Conservation (phyloP, 2,888 invertebrate genomes). For the Oeneis ivallda region DNA sequence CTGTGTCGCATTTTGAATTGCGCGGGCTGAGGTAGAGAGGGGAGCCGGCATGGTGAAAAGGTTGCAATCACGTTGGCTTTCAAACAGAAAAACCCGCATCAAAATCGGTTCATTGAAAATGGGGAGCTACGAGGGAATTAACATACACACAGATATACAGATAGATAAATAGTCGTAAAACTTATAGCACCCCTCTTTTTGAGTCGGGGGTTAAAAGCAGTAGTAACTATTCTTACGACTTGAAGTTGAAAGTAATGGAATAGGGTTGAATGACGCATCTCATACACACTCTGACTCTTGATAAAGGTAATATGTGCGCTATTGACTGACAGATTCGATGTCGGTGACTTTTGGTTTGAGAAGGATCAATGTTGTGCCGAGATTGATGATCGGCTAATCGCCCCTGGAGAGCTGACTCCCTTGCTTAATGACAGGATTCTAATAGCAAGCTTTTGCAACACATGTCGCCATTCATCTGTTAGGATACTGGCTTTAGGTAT, state of each 20-base stretch:
- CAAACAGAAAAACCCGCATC: too few species aligned
- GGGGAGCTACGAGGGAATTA: too few species aligned
- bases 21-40: too few species aligned
- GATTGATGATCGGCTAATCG: conserved; percentile 70
- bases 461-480: neutral
- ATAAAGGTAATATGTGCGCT: conserved; percentile 47
- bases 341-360: conserved; percentile 65
- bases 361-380: conserved; percentile 64
- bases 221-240: neutral
- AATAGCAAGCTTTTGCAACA: neutral
- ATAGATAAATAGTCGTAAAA: too few species aligned
- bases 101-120: too few species aligned
- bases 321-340: conserved; percentile 51
- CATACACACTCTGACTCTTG: conserved; percentile 44
- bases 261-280: conserved; percentile 21
- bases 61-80: too few species aligned
- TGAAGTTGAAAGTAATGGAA: neutral
- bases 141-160: too few species aligned
- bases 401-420: conserved; percentile 50
- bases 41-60: too few species aligned
- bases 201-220: too few species aligned
- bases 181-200: too few species aligned
- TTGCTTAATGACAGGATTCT: conserved; percentile 47
- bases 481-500: too few species aligned
- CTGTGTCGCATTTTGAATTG: too few species aligned